Evolutionary conservation across 2,888 invertebrate genomes (phyloP).

Genomic region (Nomada lathburiana): DNA sequence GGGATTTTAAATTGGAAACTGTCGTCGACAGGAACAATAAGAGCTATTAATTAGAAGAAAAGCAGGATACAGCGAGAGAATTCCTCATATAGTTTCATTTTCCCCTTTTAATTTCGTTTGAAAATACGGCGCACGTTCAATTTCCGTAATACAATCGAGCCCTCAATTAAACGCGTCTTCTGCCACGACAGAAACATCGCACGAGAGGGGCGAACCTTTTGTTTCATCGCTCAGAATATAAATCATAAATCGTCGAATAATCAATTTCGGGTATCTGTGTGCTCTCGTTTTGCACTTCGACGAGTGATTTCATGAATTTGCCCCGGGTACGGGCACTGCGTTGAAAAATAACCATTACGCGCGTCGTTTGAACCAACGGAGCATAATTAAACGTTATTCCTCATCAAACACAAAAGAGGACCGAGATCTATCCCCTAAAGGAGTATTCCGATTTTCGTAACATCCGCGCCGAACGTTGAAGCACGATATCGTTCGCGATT

Average conservation of each 20-base stretch:
- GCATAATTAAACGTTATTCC: slow-evolving; percentile 3
- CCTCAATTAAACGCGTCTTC: background rate
- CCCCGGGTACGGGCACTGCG: too few species aligned
- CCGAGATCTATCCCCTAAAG: background rate
- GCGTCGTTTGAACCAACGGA: background rate
- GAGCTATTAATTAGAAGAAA: background rate
- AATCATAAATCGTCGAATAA: too few species aligned
- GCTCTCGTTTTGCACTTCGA: too few species aligned
- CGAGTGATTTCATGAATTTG: background rate
- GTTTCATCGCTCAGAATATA: too few species aligned
- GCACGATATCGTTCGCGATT: background rate
- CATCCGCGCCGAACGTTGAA: background rate
- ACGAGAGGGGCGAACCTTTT: too few species aligned
- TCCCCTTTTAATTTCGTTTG: too few species aligned
- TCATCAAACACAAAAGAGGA: background rate
- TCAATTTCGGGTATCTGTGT: background rate
- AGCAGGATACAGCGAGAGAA: background rate
- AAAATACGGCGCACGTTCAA: background rate
- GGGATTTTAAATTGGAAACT: too few species aligned
- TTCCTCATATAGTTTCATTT: too few species aligned
- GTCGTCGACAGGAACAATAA: background rate
- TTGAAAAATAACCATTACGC: background rate
- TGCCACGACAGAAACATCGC: too few species aligned
- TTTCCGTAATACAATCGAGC: background rate
- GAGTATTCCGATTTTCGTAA: background rate